phyloP scores from a whole-genome alignment of 2,113 vertebrate species.

The Ciconia stormi region DNA sequence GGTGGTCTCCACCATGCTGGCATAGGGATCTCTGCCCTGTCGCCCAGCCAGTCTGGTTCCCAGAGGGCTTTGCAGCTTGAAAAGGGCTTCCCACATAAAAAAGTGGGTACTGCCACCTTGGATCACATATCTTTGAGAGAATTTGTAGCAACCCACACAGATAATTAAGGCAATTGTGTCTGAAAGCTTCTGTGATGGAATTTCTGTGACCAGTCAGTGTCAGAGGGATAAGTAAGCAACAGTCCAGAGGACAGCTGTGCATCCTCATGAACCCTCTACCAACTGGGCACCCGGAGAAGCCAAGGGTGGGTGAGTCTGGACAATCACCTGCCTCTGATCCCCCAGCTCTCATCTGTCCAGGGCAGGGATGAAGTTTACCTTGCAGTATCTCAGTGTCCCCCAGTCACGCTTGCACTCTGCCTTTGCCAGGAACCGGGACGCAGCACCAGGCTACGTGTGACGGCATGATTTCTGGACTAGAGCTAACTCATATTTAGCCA shows the following conservation, averaged over 20 bases:
- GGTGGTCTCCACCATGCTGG: background rate
- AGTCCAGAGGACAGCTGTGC: background rate
- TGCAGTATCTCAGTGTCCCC: too few relatives aligned
- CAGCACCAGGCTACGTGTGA: accelerated
- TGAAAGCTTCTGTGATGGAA: background rate
- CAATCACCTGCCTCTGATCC: background rate
- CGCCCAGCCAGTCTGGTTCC: background rate
- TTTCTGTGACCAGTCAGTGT: background rate
- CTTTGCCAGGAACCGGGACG: accelerated
- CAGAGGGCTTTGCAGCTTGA: background rate
- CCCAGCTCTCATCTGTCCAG: background rate
- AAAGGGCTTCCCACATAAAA: background rate
- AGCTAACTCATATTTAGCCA: background rate
- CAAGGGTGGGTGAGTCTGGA: background rate
- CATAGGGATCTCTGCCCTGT: background rate
- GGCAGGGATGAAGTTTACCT: background rate
- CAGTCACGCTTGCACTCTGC: accelerated
- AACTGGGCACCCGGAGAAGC: background rate
- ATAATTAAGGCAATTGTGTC: background rate
- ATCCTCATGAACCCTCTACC: background rate
- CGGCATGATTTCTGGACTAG: background rate
- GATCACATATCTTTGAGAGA: background rate
- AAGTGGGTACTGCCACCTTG: background rate
- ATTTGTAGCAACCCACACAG: background rate
- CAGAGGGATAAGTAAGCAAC: background rate